Percentiles rank a stretch among this genome's conserved stretches.
Conservation (phyloP, 2,113 vertebrate genomes). For the Illadopsis cleaveri region DNA sequence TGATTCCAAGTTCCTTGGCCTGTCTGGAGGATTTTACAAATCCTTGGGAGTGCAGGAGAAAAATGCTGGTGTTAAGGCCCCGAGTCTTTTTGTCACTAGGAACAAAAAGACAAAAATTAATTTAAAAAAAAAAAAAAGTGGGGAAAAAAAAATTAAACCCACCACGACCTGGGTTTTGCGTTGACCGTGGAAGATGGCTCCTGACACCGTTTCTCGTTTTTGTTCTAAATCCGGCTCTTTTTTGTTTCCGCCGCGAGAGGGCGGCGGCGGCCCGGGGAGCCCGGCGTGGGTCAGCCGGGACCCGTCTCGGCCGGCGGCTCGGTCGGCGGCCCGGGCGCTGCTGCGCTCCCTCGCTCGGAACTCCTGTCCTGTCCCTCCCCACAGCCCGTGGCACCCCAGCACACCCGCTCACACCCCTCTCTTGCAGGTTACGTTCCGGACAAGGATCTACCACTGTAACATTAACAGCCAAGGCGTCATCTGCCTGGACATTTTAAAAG, state of each 20-base stretch:
- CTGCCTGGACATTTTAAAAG: constrained; percentile 96
- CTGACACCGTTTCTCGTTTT: fast-evolving
- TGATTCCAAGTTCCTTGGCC: not conserved
- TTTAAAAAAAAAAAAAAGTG: not conserved
- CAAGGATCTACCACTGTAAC: constrained; percentile 97
- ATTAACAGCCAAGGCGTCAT: constrained; percentile 98
- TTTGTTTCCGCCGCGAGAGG: constrained; percentile 57
- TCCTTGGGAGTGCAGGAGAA: not conserved
- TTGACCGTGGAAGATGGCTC: not conserved
- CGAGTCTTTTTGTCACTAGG: not conserved
- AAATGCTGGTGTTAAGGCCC: not conserved
- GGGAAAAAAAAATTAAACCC: too few relatives aligned
- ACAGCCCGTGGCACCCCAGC: fast-evolving
- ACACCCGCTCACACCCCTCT: not conserved
- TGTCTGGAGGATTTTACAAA: not conserved
- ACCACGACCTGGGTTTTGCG: fast-evolving
- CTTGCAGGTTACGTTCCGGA: constrained; percentile 93
- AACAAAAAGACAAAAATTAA: not conserved
- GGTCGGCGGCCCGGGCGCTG: not conserved
- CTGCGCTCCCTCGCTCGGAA: fast-evolving
- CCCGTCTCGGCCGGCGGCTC: too few relatives aligned
- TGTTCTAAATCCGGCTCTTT: fast-evolving
- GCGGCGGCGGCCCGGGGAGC: constrained; percentile 39
- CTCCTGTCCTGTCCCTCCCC: not conserved
- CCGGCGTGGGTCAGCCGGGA: not conserved